A percentile compares a stretch with the other conserved stretches of the same genome.
Conservation (phyloP, 2,797 vertebrate species). For the Sebastes baramenuke region DNA sequence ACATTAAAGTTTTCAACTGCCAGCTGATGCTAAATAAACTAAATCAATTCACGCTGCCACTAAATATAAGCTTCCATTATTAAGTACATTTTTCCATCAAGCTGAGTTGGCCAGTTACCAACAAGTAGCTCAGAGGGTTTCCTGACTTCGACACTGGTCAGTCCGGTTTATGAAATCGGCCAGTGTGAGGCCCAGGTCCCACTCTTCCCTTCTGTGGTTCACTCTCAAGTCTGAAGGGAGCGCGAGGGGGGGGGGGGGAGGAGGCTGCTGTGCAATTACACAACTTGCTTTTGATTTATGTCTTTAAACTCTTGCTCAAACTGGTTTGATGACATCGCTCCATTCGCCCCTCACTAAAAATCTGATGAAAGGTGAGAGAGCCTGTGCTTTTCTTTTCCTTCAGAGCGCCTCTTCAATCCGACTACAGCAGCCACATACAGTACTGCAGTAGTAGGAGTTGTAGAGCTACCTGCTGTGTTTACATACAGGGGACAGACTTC, state of each 20-base stretch:
- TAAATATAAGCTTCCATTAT: slow-evolving; percentile 55
- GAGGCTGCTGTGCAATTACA: slow-evolving; percentile 64
- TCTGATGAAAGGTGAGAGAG: slow-evolving; percentile 40
- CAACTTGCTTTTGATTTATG: slow-evolving; percentile 77
- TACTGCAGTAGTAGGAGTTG: not conserved
- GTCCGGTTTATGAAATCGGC: slow-evolving; percentile 67
- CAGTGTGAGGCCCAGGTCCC: slow-evolving; percentile 73
- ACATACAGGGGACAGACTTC: not conserved
- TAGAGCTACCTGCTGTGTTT: not conserved
- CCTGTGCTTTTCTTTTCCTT: slow-evolving; percentile 7
- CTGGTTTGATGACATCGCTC: slow-evolving; percentile 68
- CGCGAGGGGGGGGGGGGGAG: not conserved
- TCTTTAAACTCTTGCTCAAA: slow-evolving; percentile 64
- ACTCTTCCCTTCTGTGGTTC: slow-evolving; percentile 71
- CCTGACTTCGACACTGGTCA: slow-evolving; percentile 55
- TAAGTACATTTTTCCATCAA: slow-evolving; percentile 62
- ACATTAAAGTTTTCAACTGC: not conserved
- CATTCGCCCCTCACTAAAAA: slow-evolving; percentile 37
- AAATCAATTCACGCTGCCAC: slow-evolving; percentile 25
- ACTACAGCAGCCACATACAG: not conserved
- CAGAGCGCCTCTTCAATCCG: not conserved
- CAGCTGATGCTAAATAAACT: not conserved
- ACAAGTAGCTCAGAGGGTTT: slow-evolving; percentile 64
- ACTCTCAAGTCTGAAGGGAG: slow-evolving; percentile 58
- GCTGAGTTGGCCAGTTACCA: slow-evolving; percentile 62